Evolutionary conservation across 1,140 invertebrate genomes (phyloP).

Genomic region (Drosophila pallidifrons): DNA sequence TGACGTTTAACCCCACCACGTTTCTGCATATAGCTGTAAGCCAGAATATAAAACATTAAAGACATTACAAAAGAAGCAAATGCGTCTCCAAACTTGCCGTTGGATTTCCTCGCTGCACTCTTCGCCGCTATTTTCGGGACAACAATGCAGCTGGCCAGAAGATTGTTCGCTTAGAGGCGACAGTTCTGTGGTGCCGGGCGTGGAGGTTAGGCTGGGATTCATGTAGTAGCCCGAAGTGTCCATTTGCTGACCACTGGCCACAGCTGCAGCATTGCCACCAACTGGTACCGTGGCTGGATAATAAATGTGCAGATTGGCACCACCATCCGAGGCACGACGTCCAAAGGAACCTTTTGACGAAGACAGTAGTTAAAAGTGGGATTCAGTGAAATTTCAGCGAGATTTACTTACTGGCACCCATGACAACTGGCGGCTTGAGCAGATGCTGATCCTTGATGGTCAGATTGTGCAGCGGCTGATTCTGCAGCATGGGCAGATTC

Average conservation of each 20-base stretch:
- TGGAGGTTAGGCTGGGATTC: slow-evolving; percentile 51
- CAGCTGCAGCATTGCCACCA: slow-evolving; percentile 39
- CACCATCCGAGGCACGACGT: slow-evolving; percentile 97
- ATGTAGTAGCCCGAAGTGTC: slow-evolving; percentile 71
- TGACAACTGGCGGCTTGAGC: slow-evolving; percentile 94
- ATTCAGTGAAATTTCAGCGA: background rate
- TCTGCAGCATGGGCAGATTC: slow-evolving; percentile 90
- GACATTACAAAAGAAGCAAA: background rate
- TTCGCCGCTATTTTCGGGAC: slow-evolving; percentile 58
- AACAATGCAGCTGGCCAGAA: slow-evolving; percentile 48
- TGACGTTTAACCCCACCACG: slow-evolving; percentile 89
- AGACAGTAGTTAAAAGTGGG: background rate
- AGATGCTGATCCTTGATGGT: slow-evolving; percentile 97
- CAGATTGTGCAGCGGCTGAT: slow-evolving; percentile 92
- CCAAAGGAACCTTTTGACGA: slow-evolving; percentile 89
- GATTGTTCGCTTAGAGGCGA: slow-evolving; percentile 63
- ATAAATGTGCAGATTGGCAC: slow-evolving; percentile 95
- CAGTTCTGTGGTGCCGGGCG: slow-evolving; percentile 51
- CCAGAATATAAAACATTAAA: background rate
- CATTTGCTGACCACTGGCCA: slow-evolving; percentile 40
- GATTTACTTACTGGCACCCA: slow-evolving; percentile 91
- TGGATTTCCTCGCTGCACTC: slow-evolving; percentile 84
- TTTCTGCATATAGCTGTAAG: slow-evolving; percentile 89
- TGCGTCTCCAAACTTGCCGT: slow-evolving; percentile 37
- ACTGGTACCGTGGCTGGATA: slow-evolving; percentile 86